These are phyloP conservation scores for Fulica atra DNA, from an alignment of 2,113 vertebrate species.

Conservation along the genomic window DNA sequence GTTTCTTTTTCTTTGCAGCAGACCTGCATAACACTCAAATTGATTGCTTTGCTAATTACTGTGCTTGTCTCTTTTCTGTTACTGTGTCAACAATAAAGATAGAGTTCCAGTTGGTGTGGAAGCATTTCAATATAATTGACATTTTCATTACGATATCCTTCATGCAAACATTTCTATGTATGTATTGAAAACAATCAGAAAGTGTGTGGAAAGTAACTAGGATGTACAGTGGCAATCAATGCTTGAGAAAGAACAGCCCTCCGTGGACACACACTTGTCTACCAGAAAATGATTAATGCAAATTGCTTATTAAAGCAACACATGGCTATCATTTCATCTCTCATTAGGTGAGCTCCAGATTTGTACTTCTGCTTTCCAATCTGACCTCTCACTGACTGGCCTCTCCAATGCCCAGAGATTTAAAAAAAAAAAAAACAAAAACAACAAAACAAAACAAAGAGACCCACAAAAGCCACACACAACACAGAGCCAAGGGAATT, in stretches of 20 bases:
- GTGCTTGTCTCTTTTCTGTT: conserved; percentile 5
- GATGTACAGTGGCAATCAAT: neutral
- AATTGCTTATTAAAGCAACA: conserved; percentile 10
- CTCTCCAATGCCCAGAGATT: neutral
- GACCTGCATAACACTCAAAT: neutral
- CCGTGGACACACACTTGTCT: neutral
- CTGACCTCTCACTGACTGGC: neutral
- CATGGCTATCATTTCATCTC: neutral
- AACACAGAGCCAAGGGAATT: neutral
- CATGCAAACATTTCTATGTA: neutral
- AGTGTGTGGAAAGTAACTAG: neutral
- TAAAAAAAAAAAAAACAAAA: neutral
- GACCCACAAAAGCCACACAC: neutral
- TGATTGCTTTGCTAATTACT: conserved; percentile 44
- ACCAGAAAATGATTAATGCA: conserved; percentile 30
- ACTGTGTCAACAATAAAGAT: conserved; percentile 1
- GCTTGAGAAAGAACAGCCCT: neutral
- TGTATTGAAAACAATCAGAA: conserved; percentile 1
- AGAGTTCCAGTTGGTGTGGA: neutral
- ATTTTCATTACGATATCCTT: conserved; percentile 40
- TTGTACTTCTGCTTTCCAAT: neutral
- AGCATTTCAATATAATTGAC: conserved; percentile 43
- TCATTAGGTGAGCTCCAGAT: neutral
- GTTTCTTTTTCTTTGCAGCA: neutral
- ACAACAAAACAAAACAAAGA: neutral